Evolutionary conservation across 2,113 vertebrate genomes (phyloP), one percentile per base, ranked within the genome.

Genomic region (Holacanthus passer): DNA sequence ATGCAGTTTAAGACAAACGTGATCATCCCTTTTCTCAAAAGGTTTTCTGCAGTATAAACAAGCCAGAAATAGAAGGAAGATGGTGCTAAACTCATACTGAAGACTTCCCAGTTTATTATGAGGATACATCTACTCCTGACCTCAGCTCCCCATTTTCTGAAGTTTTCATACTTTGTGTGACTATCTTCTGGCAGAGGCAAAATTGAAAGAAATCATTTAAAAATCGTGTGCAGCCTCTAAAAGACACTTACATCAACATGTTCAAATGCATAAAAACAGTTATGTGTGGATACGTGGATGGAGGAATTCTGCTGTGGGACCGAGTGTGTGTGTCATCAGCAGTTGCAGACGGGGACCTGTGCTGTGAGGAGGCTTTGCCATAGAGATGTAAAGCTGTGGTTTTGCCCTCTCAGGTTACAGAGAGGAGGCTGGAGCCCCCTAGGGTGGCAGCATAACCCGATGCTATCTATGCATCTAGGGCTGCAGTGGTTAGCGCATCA

Each of bases 341-440:
- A 31, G 39, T 50, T 16, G 63, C 52, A 79, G 53, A 75, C 31
- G 24, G 65, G 55, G 63, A 66, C 60, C 56, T 27, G 72, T 2
- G n/a, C 71, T 37, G 16, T 58, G 67, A 72, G 32, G 31, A 75
- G 32, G 29, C 14, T 62, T 89, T 84, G 77, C 78, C 77, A 89
- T 86, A 43, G 85, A 58, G 81, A 79, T 27, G n/a, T 58, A 45
- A 67, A 24, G 73, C 71, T 24, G 73, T 69, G 31, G 32, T 78
- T 82, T 56, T 66, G 48, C 43, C 37, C 35, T 74, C 81, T 87
- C 73, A 37, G 75, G 60, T 84, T 75, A 78, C 79, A 76, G 48
- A 73, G 48, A 37, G 41, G 39, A 79, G 63, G 62, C 48, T 60
- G 47, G 16, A 73, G 56, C 62, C n/a, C 83, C 50, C 39, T 2